Base-by-base conservation (phyloP, 2,113 vertebrate species). In the Chionomys nivalis region DNA sequence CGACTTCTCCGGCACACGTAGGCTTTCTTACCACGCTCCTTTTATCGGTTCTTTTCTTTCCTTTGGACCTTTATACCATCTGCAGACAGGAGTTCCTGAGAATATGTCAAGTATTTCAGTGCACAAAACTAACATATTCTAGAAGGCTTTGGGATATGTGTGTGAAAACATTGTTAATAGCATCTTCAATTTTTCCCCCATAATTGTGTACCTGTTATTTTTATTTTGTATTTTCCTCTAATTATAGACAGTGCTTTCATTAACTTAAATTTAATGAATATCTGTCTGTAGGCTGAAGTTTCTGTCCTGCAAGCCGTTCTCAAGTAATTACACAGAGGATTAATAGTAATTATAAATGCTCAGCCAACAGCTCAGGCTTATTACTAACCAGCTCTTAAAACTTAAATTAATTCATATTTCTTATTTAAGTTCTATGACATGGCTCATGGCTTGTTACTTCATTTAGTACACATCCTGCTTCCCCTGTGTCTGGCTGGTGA, bases 71-170 rank as follows among this genome's bases (percentile, higher is more conserved):
- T 85, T 83, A 73, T 17, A 93, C 21, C 36, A 66, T 73, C n/a
- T 90, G 1, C 33, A 87, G 16, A 24, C 23, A 73, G 65, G 66
- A 89, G 10, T 78, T 91, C 63, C 47, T 87, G 78, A 96, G 94
- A 96, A 89, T 66, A 52, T 86, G 12, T 91, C 63, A 91, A 52
- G 39, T 96, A 47, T 47, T 89, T 68, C 36, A 61, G n/a, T 1
- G 0, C 88, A 47, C 76, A 95, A 61, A 87, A 94, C n/a, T 92
- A 49, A 83, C 61, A 88, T 89, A n/a, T 68, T 92, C 28, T 86
- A 36, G 89, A 94, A 90, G 23, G 31, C 42, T 52, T n/a, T 93
- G 49, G 33, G 42, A 42, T 66, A 10, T 90, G 6, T 79, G 3
- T 93, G 9, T 86, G 63, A 89, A 91, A 89, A 87, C 75, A 76